Base-by-base conservation (phyloP, 2,113 vertebrate species). In the Monopterus albus region DNA sequence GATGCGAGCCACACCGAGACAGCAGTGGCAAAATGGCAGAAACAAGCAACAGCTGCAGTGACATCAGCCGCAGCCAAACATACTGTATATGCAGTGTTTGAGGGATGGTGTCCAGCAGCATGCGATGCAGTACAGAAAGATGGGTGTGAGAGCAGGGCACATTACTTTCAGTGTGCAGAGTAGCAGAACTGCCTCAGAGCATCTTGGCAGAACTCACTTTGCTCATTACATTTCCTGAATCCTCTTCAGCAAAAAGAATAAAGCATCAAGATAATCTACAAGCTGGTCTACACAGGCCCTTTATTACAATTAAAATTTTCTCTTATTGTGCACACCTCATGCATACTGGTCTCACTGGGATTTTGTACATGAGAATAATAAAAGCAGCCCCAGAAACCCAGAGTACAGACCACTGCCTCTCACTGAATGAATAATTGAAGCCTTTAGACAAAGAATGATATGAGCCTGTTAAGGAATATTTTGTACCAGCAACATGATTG, bases 351-450 rank as follows among this genome's bases (percentile, higher is more conserved):
- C 82, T 82, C 85, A 15, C 28, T 70, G 72, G 79, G 69, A 75
- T 65, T 53, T 33, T 60, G 50, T 17, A 7, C 38, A 65, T 6
- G 39, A 26, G 5, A 56, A 60, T 28, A 70, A 72, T 71, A 52
- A 58, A 75, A 82, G 50, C 58, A 29, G 55, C 63, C 33, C 15
- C 51, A 79, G 64, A 43, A 74, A 82, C 25, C 46, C 61, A 68
- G 61, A 65, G 21, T 7, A 35, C n/a, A 50, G 58, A 84, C 55
- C 58, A 56, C 40, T 15, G 47, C 59, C 57, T 68, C 42, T 58
- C 60, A 18, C 59, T 62, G 64, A 39, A 83, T 79, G 57, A 78
- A 85, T 89, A 82, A 88, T 81, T 82, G 46, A 83, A 78, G 68
- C 56, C 56, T 43, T 70, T 39, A 78, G 72, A 86, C 82, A 81